Base-by-base conservation (phyloP, 1,140 invertebrate species). In the Drosophila arizonae region DNA sequence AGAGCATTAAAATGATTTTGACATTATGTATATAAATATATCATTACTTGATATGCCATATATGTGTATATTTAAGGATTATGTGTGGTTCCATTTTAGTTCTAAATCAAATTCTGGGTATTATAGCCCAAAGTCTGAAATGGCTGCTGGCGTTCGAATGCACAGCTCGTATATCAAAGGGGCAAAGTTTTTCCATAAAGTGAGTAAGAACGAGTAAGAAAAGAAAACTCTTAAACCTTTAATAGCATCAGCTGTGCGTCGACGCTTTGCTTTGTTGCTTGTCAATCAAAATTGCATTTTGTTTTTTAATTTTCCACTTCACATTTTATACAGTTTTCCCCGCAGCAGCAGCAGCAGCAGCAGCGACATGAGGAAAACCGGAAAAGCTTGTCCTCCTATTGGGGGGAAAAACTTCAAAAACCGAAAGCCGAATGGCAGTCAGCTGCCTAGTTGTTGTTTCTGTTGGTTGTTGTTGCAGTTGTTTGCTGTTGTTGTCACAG, bases 271-370 rank as follows among this genome's bases (percentile, higher is more conserved):
- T 46, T 61, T 63, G 77, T 43, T 62, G 57, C 33, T 78, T 87
- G 81, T 87, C 81, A 86, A 86, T 87, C 81, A 82, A 87, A 66
- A 63, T 78, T 76, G 82, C 82, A 81, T 86, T 87, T 87, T 72
- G 73, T 51, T 78, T 81, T 86, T 81, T 48, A 76, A 77, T 77
- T 79, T 77, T 70, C 48, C 55, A 15, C 43, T 15, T 15, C 43
- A 15, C 33, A 36, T 36, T 36, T 36, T n/a, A n/a, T 8, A 5
- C 43, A 6, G 13, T 15, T 15, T 43, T 43, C n/a, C 17, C 17
- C 17, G 1, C 3, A 0, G 28, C 4, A 30, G 8, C 43, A n/a
- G 63, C 76, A 30, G 8, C 43, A n/a, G 63, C 76, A 79, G 66
- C 72, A 76, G 24, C 48, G 51, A 28, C 30, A 43, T 28, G 24